phyloP scores from a whole-genome alignment of 1,140 invertebrate species.

The Trachelipus rathkii region DNA sequence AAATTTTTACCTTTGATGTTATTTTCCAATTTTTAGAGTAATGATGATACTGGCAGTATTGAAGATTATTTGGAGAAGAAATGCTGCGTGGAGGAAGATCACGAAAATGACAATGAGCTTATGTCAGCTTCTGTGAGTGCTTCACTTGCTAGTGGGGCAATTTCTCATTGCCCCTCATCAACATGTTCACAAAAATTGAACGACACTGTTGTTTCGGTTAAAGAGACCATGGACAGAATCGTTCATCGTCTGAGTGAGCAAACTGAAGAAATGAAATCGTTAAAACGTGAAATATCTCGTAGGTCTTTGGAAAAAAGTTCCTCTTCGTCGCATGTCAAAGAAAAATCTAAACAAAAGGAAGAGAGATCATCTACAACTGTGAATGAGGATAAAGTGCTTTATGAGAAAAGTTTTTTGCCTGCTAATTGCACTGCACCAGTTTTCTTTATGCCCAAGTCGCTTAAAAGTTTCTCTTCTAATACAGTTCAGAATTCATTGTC shows the following conservation, averaged over 20 bases:
- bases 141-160: too few relatives aligned
- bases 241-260: not conserved
- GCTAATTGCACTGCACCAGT: not conserved
- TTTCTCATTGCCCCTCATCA: not conserved
- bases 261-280: not conserved
- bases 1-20: too few relatives aligned
- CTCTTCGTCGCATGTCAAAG: not conserved
- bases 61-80: not conserved
- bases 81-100: not conserved
- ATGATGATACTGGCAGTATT: too few relatives aligned
- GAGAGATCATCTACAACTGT: not conserved
- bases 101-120: not conserved
- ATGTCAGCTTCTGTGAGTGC: not conserved
- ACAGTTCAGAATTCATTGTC: not conserved
- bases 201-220: not conserved
- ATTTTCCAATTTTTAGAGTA: too few relatives aligned
- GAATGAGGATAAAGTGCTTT: not conserved
- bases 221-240: not conserved
- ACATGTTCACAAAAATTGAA: not conserved
- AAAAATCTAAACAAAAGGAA: not conserved
- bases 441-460: not conserved
- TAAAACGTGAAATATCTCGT: not conserved
- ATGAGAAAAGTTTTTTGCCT: not conserved
- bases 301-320: not conserved
- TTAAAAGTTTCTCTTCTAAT: not conserved